A percentile compares a stretch with the other conserved stretches of the same genome.
Conservation (phyloP, 2,888 invertebrate species). For the Cetonia aurata region DNA sequence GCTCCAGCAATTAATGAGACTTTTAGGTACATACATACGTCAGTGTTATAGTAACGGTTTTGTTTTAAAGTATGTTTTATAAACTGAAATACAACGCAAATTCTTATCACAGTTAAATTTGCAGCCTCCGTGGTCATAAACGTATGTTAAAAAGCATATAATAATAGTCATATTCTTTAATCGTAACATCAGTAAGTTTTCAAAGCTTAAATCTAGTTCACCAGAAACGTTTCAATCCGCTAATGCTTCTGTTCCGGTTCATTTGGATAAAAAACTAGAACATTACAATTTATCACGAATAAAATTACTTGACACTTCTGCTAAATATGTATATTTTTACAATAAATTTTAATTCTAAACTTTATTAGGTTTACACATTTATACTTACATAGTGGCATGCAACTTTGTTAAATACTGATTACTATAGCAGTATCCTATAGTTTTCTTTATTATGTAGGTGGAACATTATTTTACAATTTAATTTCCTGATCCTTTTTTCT, state of each 20-base stretch:
- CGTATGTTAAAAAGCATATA: not conserved
- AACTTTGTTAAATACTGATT: constrained; percentile 31
- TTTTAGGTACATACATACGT: not conserved
- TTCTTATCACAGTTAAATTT: constrained; percentile 37
- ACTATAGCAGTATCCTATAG: not conserved
- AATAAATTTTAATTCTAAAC: constrained; percentile 6
- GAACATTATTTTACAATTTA: not conserved
- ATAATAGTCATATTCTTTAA: not conserved
- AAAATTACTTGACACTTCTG: constrained; percentile 29
- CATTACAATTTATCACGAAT: constrained; percentile 24
- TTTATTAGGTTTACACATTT: constrained; percentile 13
- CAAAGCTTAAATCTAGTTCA: constrained; percentile 17
- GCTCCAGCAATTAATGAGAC: too few relatives aligned
- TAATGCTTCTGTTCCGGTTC: constrained; percentile 8
- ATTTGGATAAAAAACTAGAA: constrained; percentile 28
- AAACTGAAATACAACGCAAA: constrained; percentile 26
- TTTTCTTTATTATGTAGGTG: not conserved
- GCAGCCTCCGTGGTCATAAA: constrained; percentile 13
- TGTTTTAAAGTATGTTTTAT: not conserved
- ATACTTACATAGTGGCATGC: constrained; percentile 16
- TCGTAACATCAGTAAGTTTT: constrained; percentile 7
- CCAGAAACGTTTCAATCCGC: constrained; percentile 5
- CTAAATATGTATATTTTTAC: not conserved
- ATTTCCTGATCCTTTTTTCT: not conserved
- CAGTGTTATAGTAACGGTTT: not conserved